These are phyloP conservation scores for Porphyrio hochstetteri DNA, from an alignment of 2,113 vertebrate species.

Conservation along the genomic window DNA sequence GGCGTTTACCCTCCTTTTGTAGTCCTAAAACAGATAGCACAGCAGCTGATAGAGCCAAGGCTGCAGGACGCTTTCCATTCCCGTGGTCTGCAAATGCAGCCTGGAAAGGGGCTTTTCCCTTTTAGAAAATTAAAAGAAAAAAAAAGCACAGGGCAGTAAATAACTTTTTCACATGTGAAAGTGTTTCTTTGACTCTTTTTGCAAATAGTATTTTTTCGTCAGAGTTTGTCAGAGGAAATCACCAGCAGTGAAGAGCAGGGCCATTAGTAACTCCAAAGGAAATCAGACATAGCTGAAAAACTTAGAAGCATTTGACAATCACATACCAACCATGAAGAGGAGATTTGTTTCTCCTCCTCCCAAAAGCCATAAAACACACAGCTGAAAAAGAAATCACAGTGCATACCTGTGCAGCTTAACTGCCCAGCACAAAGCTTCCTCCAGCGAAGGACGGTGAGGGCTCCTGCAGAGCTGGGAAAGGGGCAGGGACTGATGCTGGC, in stretches of 20 bases:
- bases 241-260: not conserved
- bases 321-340: not conserved
- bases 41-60: not conserved
- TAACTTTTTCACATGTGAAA: not conserved
- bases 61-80: not conserved
- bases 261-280: not conserved
- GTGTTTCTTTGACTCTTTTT: slow-evolving; percentile 1
- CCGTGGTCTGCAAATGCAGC: not conserved
- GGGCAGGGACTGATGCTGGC: not conserved
- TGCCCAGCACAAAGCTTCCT: not conserved
- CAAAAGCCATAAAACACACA: not conserved
- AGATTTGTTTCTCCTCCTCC: not conserved
- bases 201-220: not conserved
- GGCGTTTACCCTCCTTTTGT: slow-evolving; percentile 18
- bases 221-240: slow-evolving; percentile 16
- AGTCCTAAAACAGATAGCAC: not conserved
- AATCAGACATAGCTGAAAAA: not conserved
- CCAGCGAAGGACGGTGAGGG: not conserved
- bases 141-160: not conserved
- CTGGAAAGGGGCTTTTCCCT: not conserved
- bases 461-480: not conserved
- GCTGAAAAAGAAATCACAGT: slow-evolving; percentile 35
- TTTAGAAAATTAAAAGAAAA: not conserved
- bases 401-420: not conserved
- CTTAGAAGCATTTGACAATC: not conserved